Evolutionary conservation across 2,888 invertebrate genomes (phyloP), one percentile per base, ranked within the genome.

Genomic region (Stenotaenia linearis): DNA sequence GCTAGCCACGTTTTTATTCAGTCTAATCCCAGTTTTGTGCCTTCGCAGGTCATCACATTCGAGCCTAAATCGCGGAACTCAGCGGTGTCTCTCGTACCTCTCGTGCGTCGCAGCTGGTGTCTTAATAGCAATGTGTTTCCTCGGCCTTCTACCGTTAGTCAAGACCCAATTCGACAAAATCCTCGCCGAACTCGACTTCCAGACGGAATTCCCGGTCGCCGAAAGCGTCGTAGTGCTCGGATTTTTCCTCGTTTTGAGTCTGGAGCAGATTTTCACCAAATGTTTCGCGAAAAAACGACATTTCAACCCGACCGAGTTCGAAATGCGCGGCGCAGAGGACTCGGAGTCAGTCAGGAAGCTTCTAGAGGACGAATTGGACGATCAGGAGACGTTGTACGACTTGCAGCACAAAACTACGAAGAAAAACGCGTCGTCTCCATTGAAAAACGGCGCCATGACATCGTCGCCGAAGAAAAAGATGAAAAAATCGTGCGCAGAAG

Each of bases 51-150:
- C 23, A 21, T 15, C 50, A 15, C 45, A 56, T 30, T 45, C 10
- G 10, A 23, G 40, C n/a, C 12, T 35, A 12, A 40, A 12, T 10
- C 23, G 23, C 1, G 37, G n/a, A 45, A n/a, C 75, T 35, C n/a
- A 75, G 56, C 28, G 56, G 77, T 12, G 61, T 80, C 10, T 79
- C 81, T 30, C 78, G 78, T 81, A 82, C 81, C 79, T 78, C 77
- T 85, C 85, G 81, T 86, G 86, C 80, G 82, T 86, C 75, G 84
- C 85, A 21, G 86, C 86, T 10, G 87, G 87, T 3, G 85, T 87
- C 9, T 87, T 87, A 81, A 82, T 87, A 10, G 86, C 85, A 0
- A 85, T 86, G 78, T 86, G 85, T 79, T 84, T 87, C 45, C 82
- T 87, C 2, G 84, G 85, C 76, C 82, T 87, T 7, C 81, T 87